phyloP scores from a whole-genome alignment of 2,888 invertebrate species.

The Tuberolachnus salignus region DNA sequence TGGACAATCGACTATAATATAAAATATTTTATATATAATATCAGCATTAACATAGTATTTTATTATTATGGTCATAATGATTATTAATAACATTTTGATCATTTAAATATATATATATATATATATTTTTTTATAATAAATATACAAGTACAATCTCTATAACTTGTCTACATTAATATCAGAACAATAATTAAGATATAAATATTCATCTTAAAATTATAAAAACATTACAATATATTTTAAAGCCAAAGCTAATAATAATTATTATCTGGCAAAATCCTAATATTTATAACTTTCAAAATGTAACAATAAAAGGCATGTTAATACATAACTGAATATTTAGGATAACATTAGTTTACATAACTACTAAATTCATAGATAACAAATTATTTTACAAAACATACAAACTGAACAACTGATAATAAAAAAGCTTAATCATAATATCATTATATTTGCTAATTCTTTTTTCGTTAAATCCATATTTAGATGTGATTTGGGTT shows the following conservation, averaged over 20 bases:
- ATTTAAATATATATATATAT: no score
- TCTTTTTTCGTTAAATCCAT: slow-evolving; percentile 12
- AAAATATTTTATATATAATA: no score
- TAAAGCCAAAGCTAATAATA: slow-evolving; percentile 1
- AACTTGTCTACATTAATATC: background rate
- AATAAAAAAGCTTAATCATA: slow-evolving; percentile 17
- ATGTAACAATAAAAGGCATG: slow-evolving; percentile 33
- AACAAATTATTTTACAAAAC: slow-evolving; percentile 43
- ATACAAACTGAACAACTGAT: slow-evolving; percentile 25
- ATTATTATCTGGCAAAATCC: background rate
- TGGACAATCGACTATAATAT: no score
- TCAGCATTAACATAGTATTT: no score
- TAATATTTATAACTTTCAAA: slow-evolving; percentile 1
- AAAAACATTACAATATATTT: background rate
- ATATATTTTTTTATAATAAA: no score
- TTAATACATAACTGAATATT: slow-evolving; percentile 22
- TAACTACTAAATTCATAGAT: slow-evolving; percentile 24
- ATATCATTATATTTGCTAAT: background rate
- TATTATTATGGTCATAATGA: no score
- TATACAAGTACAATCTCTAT: background rate
- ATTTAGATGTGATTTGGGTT: slow-evolving; percentile 14
- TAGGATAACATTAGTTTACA: slow-evolving; percentile 14
- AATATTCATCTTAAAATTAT: background rate
- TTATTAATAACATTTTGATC: no score
- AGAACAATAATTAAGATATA: background rate